A percentile compares a stretch with the other conserved stretches of the same genome.
Evolutionary conservation across 2,113 vertebrate species (phyloP).

Genomic region (Periophthalmodon schlosseri): DNA sequence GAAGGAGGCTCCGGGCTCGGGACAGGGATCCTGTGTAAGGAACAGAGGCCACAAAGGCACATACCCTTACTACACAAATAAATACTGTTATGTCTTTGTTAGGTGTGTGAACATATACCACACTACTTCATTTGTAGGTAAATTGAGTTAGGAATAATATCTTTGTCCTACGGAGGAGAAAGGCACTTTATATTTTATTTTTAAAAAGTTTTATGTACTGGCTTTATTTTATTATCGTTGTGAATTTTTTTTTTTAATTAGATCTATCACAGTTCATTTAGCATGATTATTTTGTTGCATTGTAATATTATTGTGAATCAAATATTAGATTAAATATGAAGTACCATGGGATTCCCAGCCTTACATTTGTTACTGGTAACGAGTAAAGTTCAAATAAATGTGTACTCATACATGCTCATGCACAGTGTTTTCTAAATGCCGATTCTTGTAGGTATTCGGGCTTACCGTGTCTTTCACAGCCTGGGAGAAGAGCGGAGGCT

Average conservation of each 20-base stretch:
- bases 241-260: too few relatives aligned
- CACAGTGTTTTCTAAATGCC: neutral
- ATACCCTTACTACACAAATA: neutral
- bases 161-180: too few relatives aligned
- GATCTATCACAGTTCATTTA: too few relatives aligned
- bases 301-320: neutral
- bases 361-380: too few relatives aligned
- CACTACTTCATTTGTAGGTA: too few relatives aligned
- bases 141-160: too few relatives aligned
- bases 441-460: neutral
- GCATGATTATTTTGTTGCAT: neutral
- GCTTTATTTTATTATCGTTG: too few relatives aligned
- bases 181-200: too few relatives aligned
- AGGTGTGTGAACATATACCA: too few relatives aligned
- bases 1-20: slow-evolving; percentile 88
- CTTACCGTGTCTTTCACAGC: slow-evolving; percentile 83
- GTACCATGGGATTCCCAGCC: too few relatives aligned
- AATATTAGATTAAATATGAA: neutral
- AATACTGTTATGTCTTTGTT: neutral
- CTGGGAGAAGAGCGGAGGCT: slow-evolving; percentile 87
- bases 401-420: neutral
- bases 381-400: too few relatives aligned
- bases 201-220: too few relatives aligned
- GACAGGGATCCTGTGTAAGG: slow-evolving; percentile 86
- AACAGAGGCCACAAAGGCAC: neutral